A percentile compares a stretch with the other conserved stretches of the same genome.
Conservation (phyloP, 2,113 vertebrate species). For the Bubo blakistoni region DNA sequence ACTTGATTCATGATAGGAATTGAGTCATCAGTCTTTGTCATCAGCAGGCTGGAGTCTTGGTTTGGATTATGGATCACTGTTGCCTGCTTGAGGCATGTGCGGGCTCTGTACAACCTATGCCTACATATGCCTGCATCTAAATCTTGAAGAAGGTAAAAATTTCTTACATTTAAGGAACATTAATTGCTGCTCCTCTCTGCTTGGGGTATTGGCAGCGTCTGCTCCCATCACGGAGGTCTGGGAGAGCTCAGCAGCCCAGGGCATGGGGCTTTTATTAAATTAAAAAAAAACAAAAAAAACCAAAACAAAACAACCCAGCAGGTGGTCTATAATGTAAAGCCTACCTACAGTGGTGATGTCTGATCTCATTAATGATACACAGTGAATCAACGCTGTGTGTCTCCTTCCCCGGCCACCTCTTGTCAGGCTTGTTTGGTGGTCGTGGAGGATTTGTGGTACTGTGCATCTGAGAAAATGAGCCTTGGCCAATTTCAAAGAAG, state of each 20-base stretch:
- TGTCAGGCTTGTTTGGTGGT: neutral
- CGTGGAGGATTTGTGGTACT: neutral
- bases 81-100: neutral
- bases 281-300: too few relatives aligned
- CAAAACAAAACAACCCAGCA: neutral
- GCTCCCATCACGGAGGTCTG: neutral
- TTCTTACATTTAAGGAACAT: neutral
- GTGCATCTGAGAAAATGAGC: neutral
- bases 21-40: conserved; percentile 10
- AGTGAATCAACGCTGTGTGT: neutral
- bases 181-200: neutral
- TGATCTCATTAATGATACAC: neutral
- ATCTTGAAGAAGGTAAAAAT: neutral
- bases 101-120: neutral
- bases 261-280: neutral
- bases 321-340: neutral
- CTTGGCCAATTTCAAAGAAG: neutral
- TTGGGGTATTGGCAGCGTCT: neutral
- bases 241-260: neutral
- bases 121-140: neutral
- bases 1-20: neutral
- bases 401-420: neutral
- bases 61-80: neutral
- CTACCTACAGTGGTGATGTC: neutral
- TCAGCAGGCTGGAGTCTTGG: neutral